phyloP scores from a whole-genome alignment of 2,113 vertebrate genomes.

The Eclectus roratus region DNA sequence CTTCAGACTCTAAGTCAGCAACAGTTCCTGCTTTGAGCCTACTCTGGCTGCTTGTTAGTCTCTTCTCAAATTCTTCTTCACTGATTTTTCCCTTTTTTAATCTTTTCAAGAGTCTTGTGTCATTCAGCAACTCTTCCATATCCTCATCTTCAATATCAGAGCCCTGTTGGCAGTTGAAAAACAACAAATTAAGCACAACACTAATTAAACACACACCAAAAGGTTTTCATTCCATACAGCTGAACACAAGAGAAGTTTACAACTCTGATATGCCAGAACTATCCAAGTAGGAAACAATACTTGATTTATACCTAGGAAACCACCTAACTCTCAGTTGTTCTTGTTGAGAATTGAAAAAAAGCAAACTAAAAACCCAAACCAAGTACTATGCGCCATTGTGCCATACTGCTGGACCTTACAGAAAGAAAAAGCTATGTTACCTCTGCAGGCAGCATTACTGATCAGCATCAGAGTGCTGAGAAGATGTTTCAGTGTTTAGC shows the following conservation, averaged over 20 bases:
- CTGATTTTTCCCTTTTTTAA: conserved; percentile 91
- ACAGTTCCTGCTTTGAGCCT: not conserved
- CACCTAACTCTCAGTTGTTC: not conserved
- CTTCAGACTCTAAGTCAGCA: not conserved
- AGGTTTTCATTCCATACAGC: not conserved
- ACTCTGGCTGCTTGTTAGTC: conserved; percentile 59
- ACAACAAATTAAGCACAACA: not conserved
- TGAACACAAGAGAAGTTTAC: not conserved
- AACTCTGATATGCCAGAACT: not conserved
- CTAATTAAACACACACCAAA: not conserved
- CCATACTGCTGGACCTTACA: not conserved
- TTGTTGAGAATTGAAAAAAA: not conserved
- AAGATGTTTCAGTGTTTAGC: not conserved
- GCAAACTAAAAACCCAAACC: not conserved
- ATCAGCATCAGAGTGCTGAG: not conserved
- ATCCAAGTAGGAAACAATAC: not conserved
- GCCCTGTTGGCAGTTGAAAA: conserved; percentile 70
- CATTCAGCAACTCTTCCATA: conserved; percentile 86
- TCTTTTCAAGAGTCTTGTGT: conserved; percentile 91
- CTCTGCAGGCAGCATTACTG: not conserved
- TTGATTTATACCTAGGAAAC: not conserved
- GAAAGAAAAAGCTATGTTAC: not conserved
- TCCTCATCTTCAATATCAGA: conserved; percentile 87
- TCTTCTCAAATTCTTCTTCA: conserved; percentile 90
- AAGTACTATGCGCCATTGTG: not conserved